phyloP scores from a whole-genome alignment of 2,797 vertebrate species.

The Megaceryle alcyon region DNA sequence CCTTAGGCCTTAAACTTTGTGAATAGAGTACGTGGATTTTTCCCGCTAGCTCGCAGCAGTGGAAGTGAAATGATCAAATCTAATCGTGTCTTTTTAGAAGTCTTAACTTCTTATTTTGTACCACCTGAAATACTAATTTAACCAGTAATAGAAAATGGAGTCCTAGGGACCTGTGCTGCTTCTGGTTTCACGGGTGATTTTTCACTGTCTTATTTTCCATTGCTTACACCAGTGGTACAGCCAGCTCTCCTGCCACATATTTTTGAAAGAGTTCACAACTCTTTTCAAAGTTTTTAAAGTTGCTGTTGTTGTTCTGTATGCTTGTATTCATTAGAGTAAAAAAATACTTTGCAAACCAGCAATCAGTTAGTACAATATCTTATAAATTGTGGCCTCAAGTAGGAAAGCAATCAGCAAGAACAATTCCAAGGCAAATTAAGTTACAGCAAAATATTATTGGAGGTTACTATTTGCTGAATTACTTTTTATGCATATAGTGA shows the following conservation, averaged over 20 bases:
- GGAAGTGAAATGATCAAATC: neutral
- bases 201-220: neutral
- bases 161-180: neutral
- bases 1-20: neutral
- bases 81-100: neutral
- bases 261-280: neutral
- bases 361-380: neutral
- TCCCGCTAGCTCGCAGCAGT: neutral
- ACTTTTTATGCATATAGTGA: neutral
- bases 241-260: fast-evolving
- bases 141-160: neutral
- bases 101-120: neutral
- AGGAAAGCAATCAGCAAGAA: neutral
- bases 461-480: neutral
- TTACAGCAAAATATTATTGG: neutral
- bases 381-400: neutral
- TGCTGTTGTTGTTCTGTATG: neutral
- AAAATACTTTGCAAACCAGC: neutral
- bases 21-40: neutral
- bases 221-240: neutral
- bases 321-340: neutral
- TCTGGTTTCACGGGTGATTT: neutral
- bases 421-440: neutral
- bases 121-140: neutral
- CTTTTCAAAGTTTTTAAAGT: neutral